Conservation (phyloP, 2,113 vertebrate genomes). For the Microcebus jonahi region DNA sequence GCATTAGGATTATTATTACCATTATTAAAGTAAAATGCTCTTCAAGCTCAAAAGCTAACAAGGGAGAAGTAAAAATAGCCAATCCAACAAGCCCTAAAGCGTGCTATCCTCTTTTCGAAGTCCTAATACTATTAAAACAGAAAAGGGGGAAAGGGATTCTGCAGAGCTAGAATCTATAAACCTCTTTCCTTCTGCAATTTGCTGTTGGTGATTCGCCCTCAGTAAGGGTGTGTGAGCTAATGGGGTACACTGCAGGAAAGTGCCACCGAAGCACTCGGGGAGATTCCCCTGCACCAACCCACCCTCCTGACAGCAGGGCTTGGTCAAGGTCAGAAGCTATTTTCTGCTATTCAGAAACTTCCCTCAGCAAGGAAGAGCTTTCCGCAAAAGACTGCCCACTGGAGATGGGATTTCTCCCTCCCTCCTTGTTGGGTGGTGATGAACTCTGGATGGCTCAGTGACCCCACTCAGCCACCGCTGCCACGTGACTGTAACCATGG, state of each 20-base stretch:
- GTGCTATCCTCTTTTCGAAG: background rate
- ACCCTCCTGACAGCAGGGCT: rapidly evolving
- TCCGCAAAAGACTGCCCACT: background rate
- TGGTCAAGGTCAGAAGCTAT: background rate
- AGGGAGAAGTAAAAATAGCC: conserved; percentile 9
- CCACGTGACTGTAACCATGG: rapidly evolving
- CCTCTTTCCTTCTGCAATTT: no score
- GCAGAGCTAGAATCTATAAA: background rate
- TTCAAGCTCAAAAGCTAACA: background rate
- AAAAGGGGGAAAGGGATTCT: background rate
- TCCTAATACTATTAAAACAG: background rate
- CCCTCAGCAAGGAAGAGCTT: background rate
- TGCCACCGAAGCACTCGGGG: background rate
- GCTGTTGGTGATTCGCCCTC: rapidly evolving
- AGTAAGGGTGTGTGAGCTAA: background rate
- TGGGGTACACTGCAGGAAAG: rapidly evolving
- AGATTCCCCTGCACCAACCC: background rate
- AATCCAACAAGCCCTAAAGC: background rate
- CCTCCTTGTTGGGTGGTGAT: background rate
- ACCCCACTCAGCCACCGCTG: background rate
- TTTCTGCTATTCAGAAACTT: background rate
- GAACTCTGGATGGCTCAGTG: background rate
- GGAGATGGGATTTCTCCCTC: background rate
- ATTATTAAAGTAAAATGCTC: background rate
- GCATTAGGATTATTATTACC: background rate